A percentile compares a stretch with the other conserved stretches of the same genome.
phyloP scores from a whole-genome alignment of 1,140 invertebrate species.

The Berghia stephanieae region DNA sequence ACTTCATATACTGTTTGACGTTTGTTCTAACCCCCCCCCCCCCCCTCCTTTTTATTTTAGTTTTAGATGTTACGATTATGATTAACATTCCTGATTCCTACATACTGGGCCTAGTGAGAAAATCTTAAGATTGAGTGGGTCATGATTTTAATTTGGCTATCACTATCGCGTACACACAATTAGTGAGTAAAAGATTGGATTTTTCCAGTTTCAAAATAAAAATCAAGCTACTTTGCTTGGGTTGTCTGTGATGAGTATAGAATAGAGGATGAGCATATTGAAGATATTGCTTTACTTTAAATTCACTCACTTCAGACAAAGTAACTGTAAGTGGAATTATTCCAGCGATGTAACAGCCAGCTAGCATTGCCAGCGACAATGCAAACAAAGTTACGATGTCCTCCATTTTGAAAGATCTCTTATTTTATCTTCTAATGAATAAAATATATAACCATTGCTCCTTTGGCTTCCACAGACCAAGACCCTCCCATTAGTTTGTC shows the following conservation, averaged over 20 bases:
- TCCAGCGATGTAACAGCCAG: conserved; percentile 93
- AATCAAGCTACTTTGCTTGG: background rate
- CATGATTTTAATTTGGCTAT: background rate
- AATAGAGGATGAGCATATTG: background rate
- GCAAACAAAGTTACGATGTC: conserved; percentile 82
- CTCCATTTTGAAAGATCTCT: too few species aligned
- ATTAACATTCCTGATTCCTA: too few species aligned
- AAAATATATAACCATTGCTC: too few species aligned
- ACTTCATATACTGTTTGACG: too few species aligned
- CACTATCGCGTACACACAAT: background rate
- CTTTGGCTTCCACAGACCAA: too few species aligned
- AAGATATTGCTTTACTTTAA: background rate
- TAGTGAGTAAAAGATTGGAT: too few species aligned
- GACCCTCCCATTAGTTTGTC: too few species aligned
- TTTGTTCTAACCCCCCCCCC: too few species aligned
- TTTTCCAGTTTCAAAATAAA: background rate
- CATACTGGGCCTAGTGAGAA: too few species aligned
- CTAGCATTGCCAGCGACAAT: conserved; percentile 88
- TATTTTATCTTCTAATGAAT: too few species aligned
- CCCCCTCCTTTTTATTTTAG: too few species aligned
- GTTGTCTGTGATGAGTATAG: background rate
- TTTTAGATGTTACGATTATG: too few species aligned
- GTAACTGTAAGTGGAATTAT: conserved; percentile 91
- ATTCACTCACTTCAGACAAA: conserved; percentile 87
- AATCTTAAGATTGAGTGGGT: background rate